Percentiles rank a stretch among this genome's conserved stretches.
Evolutionary conservation across 2,888 invertebrate genomes (phyloP).

Genomic region (Clepsis dumicolana): DNA sequence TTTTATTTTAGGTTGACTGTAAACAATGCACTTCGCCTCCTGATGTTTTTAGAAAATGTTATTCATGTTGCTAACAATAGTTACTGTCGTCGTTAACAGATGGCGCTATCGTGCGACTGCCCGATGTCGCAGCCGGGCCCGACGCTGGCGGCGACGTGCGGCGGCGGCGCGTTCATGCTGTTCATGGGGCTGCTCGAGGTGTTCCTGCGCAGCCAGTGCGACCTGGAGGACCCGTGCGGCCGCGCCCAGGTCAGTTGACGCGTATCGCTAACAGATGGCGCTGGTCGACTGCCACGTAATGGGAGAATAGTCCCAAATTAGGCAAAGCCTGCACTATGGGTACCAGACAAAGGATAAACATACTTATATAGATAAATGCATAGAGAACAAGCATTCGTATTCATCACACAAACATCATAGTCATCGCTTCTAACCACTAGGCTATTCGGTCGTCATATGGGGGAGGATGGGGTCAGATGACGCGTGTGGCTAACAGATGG

Average conservation of each 20-base stretch:
- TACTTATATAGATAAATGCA: no score
- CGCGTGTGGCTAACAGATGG: not conserved
- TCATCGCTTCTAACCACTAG: no score
- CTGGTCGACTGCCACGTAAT: no score
- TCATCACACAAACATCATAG: no score
- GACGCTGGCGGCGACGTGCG: conserved; percentile 93
- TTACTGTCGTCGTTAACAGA: conserved; percentile 55
- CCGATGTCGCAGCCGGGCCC: conserved; percentile 93
- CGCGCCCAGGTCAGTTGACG: conserved; percentile 85
- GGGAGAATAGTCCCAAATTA: no score
- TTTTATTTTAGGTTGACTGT: no score
- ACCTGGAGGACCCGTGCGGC: conserved; percentile 94
- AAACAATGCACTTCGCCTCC: no score
- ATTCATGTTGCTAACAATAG: not conserved
- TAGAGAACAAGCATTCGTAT: no score
- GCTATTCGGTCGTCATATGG: no score
- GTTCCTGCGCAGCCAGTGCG: conserved; percentile 94
- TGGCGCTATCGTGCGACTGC: conserved; percentile 91
- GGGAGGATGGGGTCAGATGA: conserved; percentile 66
- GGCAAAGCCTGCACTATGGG: no score
- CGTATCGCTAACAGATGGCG: not conserved
- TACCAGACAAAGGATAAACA: no score
- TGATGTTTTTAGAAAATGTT: no score
- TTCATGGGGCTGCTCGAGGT: conserved; percentile 96
- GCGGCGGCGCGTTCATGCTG: conserved; percentile 94